Base-by-base conservation (phyloP, 2,888 invertebrate genomes). In the Drosophila ustulata region DNA sequence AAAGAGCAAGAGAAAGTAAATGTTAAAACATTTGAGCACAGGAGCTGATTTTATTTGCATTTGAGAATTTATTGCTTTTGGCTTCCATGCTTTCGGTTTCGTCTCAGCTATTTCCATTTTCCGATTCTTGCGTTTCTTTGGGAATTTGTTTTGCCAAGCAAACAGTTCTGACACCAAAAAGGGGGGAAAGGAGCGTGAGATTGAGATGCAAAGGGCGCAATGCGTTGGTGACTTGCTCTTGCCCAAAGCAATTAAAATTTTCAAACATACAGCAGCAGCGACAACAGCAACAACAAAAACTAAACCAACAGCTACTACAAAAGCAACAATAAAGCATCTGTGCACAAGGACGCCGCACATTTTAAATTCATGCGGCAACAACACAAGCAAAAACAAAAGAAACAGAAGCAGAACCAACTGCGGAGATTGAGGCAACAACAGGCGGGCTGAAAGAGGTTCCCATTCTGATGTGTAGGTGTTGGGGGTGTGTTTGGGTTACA, bases 241-340 rank as follows among this genome's bases (percentile, higher is more conserved):
- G 71, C 71, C 71, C 81, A 77, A 75, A 83, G 80, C 84, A 88
- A 83, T 83, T 83, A 88, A 86, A 73, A 76, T 88, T 76, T 55
- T 43, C 57, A 63, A 67, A 63, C 61, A 61, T 50, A 58, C 65
- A 45, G 23, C 37, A 63, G 49, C 11, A 43, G n/a, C 55, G 55
- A 3, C 23, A 49, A 9, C 8, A 50, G 23, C 13, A 59, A 13
- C 55, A 70, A 6, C 39, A 62, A 13, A 45, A 47, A n/a, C 43
- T 34, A 37, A 30, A 23, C 25, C 13, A 39, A 50, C 55, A 43
- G 18, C 18, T 18, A 18, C 49, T 47, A n/a, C 43, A 41, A 37
- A 30, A 23, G 28, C 13, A 39, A 50, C 55, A 43, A 32, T 18
- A 51, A n/a, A 26, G 41, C 50, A 69, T 69, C 51, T 55, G 30